A percentile compares a stretch with the other conserved stretches of the same genome.
These are phyloP conservation scores for Rhimphoctona megacephalus DNA, from an alignment of 2,888 invertebrate genomes.

Conservation along the genomic window DNA sequence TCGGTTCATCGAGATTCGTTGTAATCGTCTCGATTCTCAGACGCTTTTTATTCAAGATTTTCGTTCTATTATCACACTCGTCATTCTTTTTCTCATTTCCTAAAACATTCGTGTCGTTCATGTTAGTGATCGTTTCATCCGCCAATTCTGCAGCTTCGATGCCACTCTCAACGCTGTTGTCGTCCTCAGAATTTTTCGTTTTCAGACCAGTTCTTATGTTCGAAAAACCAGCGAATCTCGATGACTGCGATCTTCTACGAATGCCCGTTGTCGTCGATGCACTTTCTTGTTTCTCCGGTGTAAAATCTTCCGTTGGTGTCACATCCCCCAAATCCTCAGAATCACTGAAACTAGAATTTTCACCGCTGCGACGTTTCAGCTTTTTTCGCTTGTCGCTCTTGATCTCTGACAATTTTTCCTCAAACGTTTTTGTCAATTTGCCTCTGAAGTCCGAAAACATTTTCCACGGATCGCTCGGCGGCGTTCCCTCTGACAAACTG, in stretches of 20 bases:
- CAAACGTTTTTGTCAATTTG: conserved; percentile 92
- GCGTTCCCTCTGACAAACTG: conserved; percentile 83
- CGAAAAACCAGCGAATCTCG: conserved; percentile 85
- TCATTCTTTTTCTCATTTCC: not conserved
- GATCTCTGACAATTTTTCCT: conserved; percentile 90
- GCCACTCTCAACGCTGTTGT: conserved; percentile 81
- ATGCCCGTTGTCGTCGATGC: conserved; percentile 69
- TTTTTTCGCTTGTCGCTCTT: conserved; percentile 87
- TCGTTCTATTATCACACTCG: not conserved
- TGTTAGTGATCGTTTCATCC: conserved; percentile 78
- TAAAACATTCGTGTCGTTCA: conserved; percentile 1
- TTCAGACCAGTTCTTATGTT: conserved; percentile 82
- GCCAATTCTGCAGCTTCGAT: conserved; percentile 84
- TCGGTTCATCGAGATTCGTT: conserved; percentile 42
- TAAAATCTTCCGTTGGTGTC: conserved; percentile 79
- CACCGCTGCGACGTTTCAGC: conserved; percentile 86
- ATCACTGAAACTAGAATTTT: conserved; percentile 89
- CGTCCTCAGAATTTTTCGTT: conserved; percentile 79
- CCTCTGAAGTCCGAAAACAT: conserved; percentile 90
- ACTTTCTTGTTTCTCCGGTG: conserved; percentile 76
- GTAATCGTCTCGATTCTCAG: not conserved
- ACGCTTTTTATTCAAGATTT: conserved; percentile 11
- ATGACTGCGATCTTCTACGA: conserved; percentile 72
- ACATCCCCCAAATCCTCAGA: conserved; percentile 86
- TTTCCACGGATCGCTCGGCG: conserved; percentile 90